phyloP scores from a whole-genome alignment of 2,113 vertebrate species.

The Corydoras maculifer region DNA sequence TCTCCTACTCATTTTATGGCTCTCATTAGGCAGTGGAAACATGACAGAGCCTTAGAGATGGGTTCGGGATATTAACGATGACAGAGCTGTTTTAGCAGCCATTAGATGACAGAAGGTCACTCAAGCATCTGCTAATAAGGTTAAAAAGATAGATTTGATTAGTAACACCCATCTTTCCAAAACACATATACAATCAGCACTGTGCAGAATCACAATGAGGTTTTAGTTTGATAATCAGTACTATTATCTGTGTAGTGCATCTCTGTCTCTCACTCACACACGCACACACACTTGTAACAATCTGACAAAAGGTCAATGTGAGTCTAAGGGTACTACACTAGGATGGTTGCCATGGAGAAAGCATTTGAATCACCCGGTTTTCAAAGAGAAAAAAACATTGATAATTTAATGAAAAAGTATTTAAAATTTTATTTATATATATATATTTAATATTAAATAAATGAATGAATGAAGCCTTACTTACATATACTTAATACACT shows the following conservation, averaged over 20 bases:
- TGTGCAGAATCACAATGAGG: slow-evolving; percentile 4
- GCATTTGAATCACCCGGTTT: neutral
- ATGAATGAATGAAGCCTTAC: too few species aligned
- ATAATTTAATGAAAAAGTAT: too few species aligned
- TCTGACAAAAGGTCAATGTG: slow-evolving; percentile 13
- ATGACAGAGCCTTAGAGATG: slow-evolving; percentile 15
- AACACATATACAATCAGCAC: slow-evolving; percentile 13
- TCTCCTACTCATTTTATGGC: slow-evolving; percentile 8
- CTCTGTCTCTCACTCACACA: slow-evolving; percentile 8
- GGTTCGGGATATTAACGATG: slow-evolving; percentile 8
- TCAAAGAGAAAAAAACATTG: neutral
- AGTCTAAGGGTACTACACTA: slow-evolving; percentile 7
- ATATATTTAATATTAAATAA: too few species aligned
- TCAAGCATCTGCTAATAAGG: slow-evolving; percentile 25
- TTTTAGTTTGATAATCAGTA: neutral
- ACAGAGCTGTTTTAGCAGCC: slow-evolving; percentile 18
- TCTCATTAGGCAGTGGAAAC: slow-evolving; percentile 21
- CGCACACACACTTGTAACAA: slow-evolving; percentile 1
- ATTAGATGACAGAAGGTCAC: slow-evolving; percentile 14
- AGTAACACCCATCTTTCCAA: slow-evolving; percentile 8
- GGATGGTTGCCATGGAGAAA: slow-evolving; percentile 24
- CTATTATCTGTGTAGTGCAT: slow-evolving; percentile 2
- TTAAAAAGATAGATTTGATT: slow-evolving; percentile 30
- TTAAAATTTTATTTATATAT: too few species aligned
- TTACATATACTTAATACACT: too few species aligned